Base-by-base conservation (phyloP, 2,113 vertebrate genomes). In the Pelecanus crispus region DNA sequence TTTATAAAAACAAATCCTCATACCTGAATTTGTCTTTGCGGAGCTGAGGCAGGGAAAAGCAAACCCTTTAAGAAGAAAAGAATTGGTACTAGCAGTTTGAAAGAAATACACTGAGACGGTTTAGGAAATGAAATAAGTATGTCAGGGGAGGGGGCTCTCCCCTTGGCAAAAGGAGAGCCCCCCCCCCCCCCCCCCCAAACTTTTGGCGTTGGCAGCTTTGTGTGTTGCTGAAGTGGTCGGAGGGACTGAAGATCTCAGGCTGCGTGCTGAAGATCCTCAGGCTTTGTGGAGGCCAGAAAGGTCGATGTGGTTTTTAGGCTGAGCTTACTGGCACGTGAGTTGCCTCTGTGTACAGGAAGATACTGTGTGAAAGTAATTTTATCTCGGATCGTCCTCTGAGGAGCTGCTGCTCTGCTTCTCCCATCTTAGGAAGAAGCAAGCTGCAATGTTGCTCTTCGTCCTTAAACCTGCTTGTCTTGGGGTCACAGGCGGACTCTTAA, bases 221-320 rank as follows among this genome's bases (percentile, higher is more conserved):
- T 6, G 0, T 8, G 6, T 13, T 38, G 36, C 11, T 40, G 15
- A 24, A 0, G 1, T 47, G 19, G 15, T 18, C 38, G 59, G 34
- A 34, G 50, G 31, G 29, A 9, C 0, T 28, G 50, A 45, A 62
- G 55, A 4, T 55, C 22, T 26, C 38, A 0, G 11, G 38, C 56
- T 11, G 12, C 1, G 7, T 21, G 31, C 53, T 47, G n/a, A n/a
- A n/a, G 44, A 34, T 17, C 20, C 68, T 50, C 17, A 15, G 58
- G 2, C 24, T 75, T 17, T 20, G 50, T 29, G 50, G 66, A 58
- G 36, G 61, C 55, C 18, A 4, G 66, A 17, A 36, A 7, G 34
- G 24, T 65, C 4, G 1, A 4, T 66, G 61, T 45, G 50, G 29
- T 13, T 45, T 74, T 83, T 29, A 58, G 25, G 6, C 31, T 9